These are phyloP conservation scores for Lysandra bellargus DNA, from an alignment of 2,888 invertebrate genomes.

Conservation along the genomic window DNA sequence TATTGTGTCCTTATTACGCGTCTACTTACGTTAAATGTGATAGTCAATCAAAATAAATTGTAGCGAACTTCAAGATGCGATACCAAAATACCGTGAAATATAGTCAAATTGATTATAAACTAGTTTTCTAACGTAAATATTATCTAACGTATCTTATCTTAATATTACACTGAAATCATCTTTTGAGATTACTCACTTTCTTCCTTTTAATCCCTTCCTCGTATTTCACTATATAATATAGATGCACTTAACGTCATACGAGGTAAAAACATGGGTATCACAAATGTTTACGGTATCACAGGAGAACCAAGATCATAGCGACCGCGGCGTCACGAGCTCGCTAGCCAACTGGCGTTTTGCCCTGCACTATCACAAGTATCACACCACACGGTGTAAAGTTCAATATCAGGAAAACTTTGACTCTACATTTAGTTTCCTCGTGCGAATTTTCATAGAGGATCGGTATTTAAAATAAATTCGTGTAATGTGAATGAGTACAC, in stretches of 20 bases:
- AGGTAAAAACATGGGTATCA: constrained; percentile 33
- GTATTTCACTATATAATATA: not conserved
- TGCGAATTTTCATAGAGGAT: constrained; percentile 20
- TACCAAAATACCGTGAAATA: not conserved
- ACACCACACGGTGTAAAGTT: constrained; percentile 70
- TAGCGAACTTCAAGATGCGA: not conserved
- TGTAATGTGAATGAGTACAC: not conserved
- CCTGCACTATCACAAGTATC: constrained; percentile 53
- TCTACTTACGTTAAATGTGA: not conserved
- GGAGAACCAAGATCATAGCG: constrained; percentile 32
- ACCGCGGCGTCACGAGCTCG: constrained; percentile 55
- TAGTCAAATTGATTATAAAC: not conserved
- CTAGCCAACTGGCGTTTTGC: constrained; percentile 77
- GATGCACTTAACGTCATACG: constrained; percentile 15
- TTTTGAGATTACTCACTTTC: not conserved
- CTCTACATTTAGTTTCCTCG: constrained; percentile 34
- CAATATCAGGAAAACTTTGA: constrained; percentile 52
- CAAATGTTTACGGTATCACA: constrained; percentile 29
- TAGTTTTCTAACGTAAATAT: not conserved
- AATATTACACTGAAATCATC: not conserved
- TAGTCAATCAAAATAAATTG: not conserved
- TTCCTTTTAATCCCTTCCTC: not conserved
- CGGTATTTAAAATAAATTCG: not conserved
- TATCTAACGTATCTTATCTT: no score
- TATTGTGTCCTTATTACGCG: not conserved